Percentiles rank a stretch among this genome's conserved stretches.
Conservation (phyloP, 1,140 invertebrate species). For the Thaumatotibia leucotreta region DNA sequence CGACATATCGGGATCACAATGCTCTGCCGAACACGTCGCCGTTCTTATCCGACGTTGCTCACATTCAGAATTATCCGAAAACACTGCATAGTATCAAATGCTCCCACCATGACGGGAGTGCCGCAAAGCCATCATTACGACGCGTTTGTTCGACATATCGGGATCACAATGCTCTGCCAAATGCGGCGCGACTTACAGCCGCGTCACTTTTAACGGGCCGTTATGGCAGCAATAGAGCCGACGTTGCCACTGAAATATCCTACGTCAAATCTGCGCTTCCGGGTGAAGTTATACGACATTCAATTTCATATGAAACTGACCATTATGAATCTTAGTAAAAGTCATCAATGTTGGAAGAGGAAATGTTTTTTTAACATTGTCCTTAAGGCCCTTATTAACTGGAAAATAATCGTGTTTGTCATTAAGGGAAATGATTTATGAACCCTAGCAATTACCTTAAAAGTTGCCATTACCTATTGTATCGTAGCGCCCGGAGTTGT, state of each 20-base stretch:
- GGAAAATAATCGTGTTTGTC: too few species aligned
- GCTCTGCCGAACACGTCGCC: constrained; percentile 15
- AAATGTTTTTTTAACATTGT: too few species aligned
- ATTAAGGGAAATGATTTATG: too few species aligned
- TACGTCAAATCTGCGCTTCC: constrained; percentile 24
- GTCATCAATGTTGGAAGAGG: too few species aligned
- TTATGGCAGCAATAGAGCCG: constrained; percentile 50
- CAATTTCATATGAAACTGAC: too few species aligned
- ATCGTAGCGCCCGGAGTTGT: too few species aligned
- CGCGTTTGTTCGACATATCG: constrained; percentile 66
- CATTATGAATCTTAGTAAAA: too few species aligned
- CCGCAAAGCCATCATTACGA: constrained; percentile 43
- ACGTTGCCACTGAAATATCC: constrained; percentile 39
- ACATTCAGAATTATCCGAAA: not conserved
- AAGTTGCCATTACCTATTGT: too few species aligned
- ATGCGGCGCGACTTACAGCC: constrained; percentile 54
- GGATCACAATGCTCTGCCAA: constrained; percentile 63
- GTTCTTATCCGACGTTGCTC: constrained; percentile 23
- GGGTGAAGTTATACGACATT: constrained; percentile 14
- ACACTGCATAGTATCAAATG: constrained; percentile 19
- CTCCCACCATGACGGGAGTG: constrained; percentile 20
- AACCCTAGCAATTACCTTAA: too few species aligned
- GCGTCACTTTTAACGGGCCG: constrained; percentile 59
- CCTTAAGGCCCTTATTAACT: too few species aligned
- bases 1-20: too few species aligned